Percentiles rank a stretch among this genome's conserved stretches.
phyloP scores from a whole-genome alignment of 2,113 vertebrate species.

The Mastomys coucha region DNA sequence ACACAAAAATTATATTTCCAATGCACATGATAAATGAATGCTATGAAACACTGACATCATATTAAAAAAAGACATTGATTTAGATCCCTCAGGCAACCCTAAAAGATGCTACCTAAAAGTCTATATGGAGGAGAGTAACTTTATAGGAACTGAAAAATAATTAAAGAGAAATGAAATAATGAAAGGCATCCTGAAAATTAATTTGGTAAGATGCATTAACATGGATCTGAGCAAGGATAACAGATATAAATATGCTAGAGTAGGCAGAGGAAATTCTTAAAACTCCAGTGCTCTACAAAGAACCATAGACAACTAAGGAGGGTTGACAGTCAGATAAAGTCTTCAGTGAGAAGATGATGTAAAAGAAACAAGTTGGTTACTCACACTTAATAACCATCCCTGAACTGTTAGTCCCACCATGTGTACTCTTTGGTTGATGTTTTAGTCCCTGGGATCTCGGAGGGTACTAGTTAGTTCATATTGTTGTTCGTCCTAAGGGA shows the following conservation, averaged over 20 bases:
- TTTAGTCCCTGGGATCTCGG: too few species aligned
- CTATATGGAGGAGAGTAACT: neutral
- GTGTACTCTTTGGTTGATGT: too few species aligned
- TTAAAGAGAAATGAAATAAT: neutral
- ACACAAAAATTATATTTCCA: neutral
- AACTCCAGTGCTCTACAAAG: neutral
- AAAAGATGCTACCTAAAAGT: neutral
- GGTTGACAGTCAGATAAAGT: neutral
- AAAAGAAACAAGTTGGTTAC: neutral
- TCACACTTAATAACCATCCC: neutral
- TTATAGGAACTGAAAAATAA: neutral
- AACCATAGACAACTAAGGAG: neutral
- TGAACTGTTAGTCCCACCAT: neutral
- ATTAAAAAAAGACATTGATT: neutral
- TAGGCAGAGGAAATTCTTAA: too few species aligned
- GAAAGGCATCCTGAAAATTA: neutral
- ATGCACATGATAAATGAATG: neutral
- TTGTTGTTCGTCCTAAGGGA: too few species aligned
- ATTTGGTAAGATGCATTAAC: neutral
- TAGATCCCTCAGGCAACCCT: neutral
- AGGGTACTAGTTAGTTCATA: too few species aligned
- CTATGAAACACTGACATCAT: neutral
- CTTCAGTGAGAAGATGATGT: too few species aligned
- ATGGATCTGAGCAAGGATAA: neutral
- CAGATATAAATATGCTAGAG: neutral